Evolutionary conservation across 2,888 invertebrate genomes (phyloP).

Genomic region (Digitonthophagus gazella): DNA sequence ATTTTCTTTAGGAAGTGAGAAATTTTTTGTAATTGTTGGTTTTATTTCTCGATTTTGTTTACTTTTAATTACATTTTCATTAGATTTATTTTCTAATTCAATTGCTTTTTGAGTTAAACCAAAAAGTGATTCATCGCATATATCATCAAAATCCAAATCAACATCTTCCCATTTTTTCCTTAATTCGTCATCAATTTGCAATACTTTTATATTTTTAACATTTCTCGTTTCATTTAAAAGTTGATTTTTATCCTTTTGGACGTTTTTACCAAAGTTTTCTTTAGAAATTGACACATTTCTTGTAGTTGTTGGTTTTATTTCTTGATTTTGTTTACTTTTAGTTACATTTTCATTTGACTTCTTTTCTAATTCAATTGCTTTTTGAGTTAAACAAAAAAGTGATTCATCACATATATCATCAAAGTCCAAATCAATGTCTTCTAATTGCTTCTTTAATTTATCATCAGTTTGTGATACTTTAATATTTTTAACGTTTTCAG

Average conservation of each 20-base stretch:
- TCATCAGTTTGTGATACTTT: too few relatives aligned
- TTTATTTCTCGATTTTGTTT: neutral
- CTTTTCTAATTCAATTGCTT: neutral
- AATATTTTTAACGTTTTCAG: too few relatives aligned
- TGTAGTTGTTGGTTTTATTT: too few relatives aligned
- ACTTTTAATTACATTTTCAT: constrained; percentile 3
- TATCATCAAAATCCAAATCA: constrained; percentile 28
- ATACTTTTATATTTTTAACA: neutral
- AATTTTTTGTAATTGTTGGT: too few relatives aligned
- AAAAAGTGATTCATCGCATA: constrained; percentile 35
- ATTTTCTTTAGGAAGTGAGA: neutral
- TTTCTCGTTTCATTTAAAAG: neutral
- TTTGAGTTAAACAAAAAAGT: neutral
- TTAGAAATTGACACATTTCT: neutral
- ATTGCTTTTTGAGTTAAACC: constrained; percentile 23
- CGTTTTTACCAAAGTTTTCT: constrained; percentile 5
- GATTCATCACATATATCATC: neutral
- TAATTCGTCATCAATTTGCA: neutral
- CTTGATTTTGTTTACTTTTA: neutral
- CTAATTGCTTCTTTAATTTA: too few relatives aligned
- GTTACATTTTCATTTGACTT: too few relatives aligned
- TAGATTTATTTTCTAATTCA: constrained; percentile 11
- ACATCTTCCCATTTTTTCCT: constrained; percentile 7
- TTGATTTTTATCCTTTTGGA: constrained; percentile 9
- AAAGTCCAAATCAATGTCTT: too few relatives aligned